Conservation (phyloP, 2,797 vertebrate species). For the Chanos chanos region DNA sequence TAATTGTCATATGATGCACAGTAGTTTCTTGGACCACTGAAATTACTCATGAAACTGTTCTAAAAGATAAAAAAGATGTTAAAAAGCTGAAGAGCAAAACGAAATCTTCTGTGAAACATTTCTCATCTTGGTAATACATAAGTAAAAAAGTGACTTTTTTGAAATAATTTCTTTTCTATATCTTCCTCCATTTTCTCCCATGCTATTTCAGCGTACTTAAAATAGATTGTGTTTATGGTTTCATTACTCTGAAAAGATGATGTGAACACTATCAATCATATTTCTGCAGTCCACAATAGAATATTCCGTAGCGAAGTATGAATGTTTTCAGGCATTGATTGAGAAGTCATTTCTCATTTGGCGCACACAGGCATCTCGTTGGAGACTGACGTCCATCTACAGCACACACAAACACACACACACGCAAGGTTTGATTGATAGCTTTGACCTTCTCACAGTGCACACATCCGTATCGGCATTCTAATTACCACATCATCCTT, state of each 20-base stretch:
- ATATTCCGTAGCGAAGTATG: neutral
- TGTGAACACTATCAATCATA: slow-evolving; percentile 11
- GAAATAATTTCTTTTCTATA: no score
- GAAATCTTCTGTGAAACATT: no score
- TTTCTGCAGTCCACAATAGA: neutral
- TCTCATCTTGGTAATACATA: no score
- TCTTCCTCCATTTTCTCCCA: no score
- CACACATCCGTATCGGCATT: slow-evolving; percentile 36
- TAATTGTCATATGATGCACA: no score
- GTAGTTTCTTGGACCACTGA: no score
- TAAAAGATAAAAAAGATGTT: no score
- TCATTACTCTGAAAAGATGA: neutral
- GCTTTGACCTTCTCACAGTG: slow-evolving; percentile 23
- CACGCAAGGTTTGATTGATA: slow-evolving; percentile 23
- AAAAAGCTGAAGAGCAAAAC: no score
- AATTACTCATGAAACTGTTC: no score
- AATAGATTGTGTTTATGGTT: neutral
- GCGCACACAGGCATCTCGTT: neutral
- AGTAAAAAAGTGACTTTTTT: no score
- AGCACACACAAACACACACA: slow-evolving; percentile 4
- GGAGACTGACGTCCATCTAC: slow-evolving; percentile 22
- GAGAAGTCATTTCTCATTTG: neutral
- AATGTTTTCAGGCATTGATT: neutral
- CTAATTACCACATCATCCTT: slow-evolving; percentile 57
- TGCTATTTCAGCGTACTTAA: no score